These are phyloP conservation scores for Pangasius krempfi DNA, from an alignment of 2,797 vertebrate genomes.

Conservation along the genomic window DNA sequence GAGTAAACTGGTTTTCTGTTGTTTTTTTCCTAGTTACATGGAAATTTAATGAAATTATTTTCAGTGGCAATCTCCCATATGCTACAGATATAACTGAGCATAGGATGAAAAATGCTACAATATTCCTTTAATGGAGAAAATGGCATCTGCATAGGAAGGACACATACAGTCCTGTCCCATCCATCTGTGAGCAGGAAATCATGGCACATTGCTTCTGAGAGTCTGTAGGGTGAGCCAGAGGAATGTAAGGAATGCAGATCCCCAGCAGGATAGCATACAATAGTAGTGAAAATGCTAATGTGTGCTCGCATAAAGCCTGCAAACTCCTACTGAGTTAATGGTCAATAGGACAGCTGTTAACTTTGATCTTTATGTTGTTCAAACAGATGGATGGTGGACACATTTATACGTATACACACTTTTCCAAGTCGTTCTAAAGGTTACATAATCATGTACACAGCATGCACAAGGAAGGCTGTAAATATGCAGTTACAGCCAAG, in stretches of 20 bases:
- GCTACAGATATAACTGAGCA: not conserved
- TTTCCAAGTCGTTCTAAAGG: slow-evolving; percentile 19
- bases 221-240: slow-evolving; percentile 46
- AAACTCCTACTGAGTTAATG: slow-evolving; percentile 54
- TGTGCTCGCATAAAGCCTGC: slow-evolving; percentile 41
- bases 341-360: slow-evolving; percentile 43
- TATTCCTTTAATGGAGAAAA: not conserved
- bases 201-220: slow-evolving; percentile 37
- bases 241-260: slow-evolving; percentile 56
- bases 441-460: slow-evolving; percentile 5
- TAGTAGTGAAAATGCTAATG: slow-evolving; percentile 57
- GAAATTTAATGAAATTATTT: not conserved
- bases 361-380: slow-evolving; percentile 47
- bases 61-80: not conserved
- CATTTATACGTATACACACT: slow-evolving; percentile 23
- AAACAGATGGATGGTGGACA: slow-evolving; percentile 34
- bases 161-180: slow-evolving; percentile 23
- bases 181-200: slow-evolving; percentile 54
- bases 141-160: not conserved
- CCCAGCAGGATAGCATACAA: slow-evolving; percentile 54
- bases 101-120: not conserved
- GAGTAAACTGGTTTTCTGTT: not conserved
- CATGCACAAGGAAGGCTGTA: slow-evolving; percentile 17
- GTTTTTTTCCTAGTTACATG: not conserved
- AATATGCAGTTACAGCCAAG: slow-evolving; percentile 18